A percentile compares a stretch with the other conserved stretches of the same genome.
These are phyloP conservation scores for Stomorhina lunata DNA, from an alignment of 2,888 invertebrate species.

Conservation along the genomic window DNA sequence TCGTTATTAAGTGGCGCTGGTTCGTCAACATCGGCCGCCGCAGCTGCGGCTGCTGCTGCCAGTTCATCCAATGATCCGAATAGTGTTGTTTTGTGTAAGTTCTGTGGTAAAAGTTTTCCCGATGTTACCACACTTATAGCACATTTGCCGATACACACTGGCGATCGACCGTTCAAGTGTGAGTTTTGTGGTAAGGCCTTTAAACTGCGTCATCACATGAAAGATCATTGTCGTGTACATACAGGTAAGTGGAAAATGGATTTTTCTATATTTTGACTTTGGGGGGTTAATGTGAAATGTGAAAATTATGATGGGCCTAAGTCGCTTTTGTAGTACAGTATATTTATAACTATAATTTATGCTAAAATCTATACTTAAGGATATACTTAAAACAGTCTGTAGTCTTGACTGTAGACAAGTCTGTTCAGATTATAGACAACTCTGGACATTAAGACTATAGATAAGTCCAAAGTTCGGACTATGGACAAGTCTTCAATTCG, in stretches of 20 bases:
- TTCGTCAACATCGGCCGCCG: slow-evolving; percentile 75
- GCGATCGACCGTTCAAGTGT: slow-evolving; percentile 94
- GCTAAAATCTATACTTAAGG: no score
- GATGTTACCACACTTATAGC: slow-evolving; percentile 93
- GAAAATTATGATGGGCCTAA: no score
- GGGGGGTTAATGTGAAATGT: background rate
- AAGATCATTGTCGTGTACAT: slow-evolving; percentile 95
- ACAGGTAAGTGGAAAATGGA: slow-evolving; percentile 83
- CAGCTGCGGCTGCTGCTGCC: slow-evolving; percentile 74
- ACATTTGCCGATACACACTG: slow-evolving; percentile 93
- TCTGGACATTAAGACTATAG: no score
- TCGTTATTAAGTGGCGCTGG: slow-evolving; percentile 69
- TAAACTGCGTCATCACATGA: slow-evolving; percentile 95
- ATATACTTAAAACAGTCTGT: no score
- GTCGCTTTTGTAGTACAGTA: no score
- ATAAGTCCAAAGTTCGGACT: no score
- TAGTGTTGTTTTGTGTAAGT: slow-evolving; percentile 92
- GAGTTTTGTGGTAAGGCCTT: slow-evolving; percentile 97
- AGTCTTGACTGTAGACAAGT: no score
- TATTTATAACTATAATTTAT: no score
- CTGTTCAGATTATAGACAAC: no score
- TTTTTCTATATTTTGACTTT: background rate
- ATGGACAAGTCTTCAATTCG: no score
- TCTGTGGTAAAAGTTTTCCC: slow-evolving; percentile 95
- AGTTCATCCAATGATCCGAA: slow-evolving; percentile 82